Evolutionary conservation across 2,113 vertebrate genomes (phyloP).

Genomic region (Psittacus erithacus): DNA sequence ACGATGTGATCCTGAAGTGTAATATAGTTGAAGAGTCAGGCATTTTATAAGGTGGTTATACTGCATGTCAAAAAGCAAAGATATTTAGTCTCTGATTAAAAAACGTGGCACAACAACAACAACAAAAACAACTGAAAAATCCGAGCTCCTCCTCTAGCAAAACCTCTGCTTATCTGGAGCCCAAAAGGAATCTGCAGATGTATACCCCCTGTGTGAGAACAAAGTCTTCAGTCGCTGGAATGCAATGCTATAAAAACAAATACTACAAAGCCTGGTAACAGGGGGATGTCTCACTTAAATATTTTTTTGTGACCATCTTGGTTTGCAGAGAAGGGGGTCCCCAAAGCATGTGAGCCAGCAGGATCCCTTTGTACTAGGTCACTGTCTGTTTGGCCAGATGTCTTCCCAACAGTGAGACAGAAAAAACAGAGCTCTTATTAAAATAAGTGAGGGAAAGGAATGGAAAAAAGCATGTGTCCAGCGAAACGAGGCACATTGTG

Average conservation of each 20-base stretch:
- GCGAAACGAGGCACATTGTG: slow-evolving; percentile 31
- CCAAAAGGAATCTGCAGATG: slow-evolving; percentile 60
- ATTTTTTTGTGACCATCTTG: slow-evolving; percentile 76
- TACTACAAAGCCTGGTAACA: slow-evolving; percentile 78
- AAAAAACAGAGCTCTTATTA: slow-evolving; percentile 75
- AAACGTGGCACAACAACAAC: not conserved
- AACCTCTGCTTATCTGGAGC: slow-evolving; percentile 20
- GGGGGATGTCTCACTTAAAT: slow-evolving; percentile 70
- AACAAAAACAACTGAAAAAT: not conserved
- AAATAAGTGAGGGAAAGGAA: slow-evolving; percentile 64
- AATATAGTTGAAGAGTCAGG: not conserved
- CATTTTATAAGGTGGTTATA: slow-evolving; percentile 4
- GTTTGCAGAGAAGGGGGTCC: slow-evolving; percentile 73
- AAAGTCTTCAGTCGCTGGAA: slow-evolving; percentile 73
- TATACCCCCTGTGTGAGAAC: slow-evolving; percentile 62
- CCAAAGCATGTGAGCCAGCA: slow-evolving; percentile 76
- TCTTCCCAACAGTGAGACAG: slow-evolving; percentile 75
- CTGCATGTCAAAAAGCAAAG: not conserved
- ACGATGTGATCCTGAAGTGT: not conserved
- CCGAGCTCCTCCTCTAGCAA: not conserved
- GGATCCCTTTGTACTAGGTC: slow-evolving; percentile 84
- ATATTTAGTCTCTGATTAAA: not conserved
- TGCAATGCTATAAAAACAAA: slow-evolving; percentile 80
- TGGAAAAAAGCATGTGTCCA: slow-evolving; percentile 66
- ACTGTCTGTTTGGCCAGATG: slow-evolving; percentile 89